These are phyloP conservation scores for Takifugu rubripes DNA, from an alignment of 2,797 vertebrate genomes.

Conservation along the genomic window DNA sequence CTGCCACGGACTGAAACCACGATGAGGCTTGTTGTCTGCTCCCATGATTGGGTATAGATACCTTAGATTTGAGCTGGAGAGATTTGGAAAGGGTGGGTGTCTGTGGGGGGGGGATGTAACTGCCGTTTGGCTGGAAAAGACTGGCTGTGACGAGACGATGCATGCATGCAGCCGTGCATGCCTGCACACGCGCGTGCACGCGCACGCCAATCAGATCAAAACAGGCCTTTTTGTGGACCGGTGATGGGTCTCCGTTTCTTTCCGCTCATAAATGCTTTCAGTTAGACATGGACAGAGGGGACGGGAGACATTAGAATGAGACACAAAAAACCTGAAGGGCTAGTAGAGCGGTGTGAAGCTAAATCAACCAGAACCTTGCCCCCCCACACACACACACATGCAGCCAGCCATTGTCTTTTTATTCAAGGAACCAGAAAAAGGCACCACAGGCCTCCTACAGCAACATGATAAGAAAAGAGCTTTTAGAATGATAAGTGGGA, in stretches of 20 bases:
- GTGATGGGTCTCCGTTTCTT: constrained; percentile 57
- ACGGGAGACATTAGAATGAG: constrained; percentile 26
- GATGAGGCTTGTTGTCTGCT: no score
- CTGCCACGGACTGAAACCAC: no score
- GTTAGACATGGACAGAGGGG: constrained; percentile 24
- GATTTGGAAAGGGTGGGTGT: constrained; percentile 26
- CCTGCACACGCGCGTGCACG: background rate
- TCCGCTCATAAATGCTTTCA: constrained; percentile 42
- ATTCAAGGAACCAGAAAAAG: constrained; percentile 53
- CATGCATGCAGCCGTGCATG: background rate
- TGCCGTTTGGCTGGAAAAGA: constrained; percentile 42
- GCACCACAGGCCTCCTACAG: constrained; percentile 55
- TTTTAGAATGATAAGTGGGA: constrained; percentile 59
- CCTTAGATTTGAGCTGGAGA: constrained; percentile 5
- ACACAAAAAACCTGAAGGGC: constrained; percentile 47
- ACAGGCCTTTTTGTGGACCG: constrained; percentile 76
- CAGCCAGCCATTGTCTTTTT: constrained; percentile 64
- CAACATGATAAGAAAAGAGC: constrained; percentile 53
- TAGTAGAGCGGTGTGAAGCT: constrained; percentile 52
- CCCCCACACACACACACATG: constrained; percentile 41
- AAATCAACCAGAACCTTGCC: constrained; percentile 68
- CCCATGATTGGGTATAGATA: no score
- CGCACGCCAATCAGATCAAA: constrained; percentile 50
- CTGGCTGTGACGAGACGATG: constrained; percentile 25
- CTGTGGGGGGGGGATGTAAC: constrained; percentile 15